Conservation (phyloP, 2,888 invertebrate species). For the Polia nebulosa region DNA sequence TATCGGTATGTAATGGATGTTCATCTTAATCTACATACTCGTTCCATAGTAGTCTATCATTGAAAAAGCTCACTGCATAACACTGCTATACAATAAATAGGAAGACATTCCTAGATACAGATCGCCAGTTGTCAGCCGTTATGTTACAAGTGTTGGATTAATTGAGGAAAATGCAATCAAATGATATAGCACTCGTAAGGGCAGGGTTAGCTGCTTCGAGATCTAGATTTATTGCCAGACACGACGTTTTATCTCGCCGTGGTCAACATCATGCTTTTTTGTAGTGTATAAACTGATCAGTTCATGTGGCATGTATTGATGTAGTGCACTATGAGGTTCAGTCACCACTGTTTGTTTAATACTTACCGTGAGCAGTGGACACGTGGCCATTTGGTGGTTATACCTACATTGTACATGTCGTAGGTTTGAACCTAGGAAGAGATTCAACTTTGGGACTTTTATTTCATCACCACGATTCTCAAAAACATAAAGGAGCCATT, state of each 20-base stretch:
- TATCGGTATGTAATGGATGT: not conserved
- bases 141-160: constrained; percentile 49
- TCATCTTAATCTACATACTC: not conserved
- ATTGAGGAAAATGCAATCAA: constrained; percentile 60
- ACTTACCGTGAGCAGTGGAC: too few relatives aligned
- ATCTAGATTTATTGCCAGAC: constrained; percentile 54
- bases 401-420: too few relatives aligned
- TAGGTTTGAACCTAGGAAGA: too few relatives aligned
- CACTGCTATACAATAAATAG: constrained; percentile 9
- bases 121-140: constrained; percentile 31
- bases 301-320: not conserved
- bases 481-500: too few relatives aligned
- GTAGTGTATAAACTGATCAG: not conserved
- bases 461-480: too few relatives aligned
- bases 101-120: constrained; percentile 48
- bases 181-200: constrained; percentile 50
- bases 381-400: too few relatives aligned
- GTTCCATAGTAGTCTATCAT: not conserved
- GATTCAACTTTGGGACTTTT: too few relatives aligned
- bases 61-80: not conserved
- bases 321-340: not conserved
- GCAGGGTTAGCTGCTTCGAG: constrained; percentile 51
- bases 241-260: constrained; percentile 54
- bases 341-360: not conserved
- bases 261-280: constrained; percentile 15